These are phyloP conservation scores for Linepithema humile DNA, from an alignment of 1,140 invertebrate species.

Conservation along the genomic window DNA sequence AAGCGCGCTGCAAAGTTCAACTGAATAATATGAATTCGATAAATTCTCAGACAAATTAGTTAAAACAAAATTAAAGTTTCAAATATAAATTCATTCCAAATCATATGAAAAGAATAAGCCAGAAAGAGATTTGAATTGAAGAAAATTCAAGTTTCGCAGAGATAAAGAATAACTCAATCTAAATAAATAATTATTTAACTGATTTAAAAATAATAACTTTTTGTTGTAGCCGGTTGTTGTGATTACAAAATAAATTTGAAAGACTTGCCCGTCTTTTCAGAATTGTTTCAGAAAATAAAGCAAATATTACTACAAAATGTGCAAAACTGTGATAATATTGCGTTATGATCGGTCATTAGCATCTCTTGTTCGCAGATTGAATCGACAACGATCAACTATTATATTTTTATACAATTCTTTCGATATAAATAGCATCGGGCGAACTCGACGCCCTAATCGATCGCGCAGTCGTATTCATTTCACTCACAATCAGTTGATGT, in stretches of 20 bases:
- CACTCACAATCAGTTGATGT: conserved; percentile 44
- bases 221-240: too few relatives aligned
- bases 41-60: too few relatives aligned
- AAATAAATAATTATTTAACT: neutral
- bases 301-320: neutral
- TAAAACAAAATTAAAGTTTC: neutral
- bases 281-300: too few relatives aligned
- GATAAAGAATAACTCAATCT: neutral
- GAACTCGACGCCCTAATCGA: conserved; percentile 37
- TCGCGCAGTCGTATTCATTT: conserved; percentile 21
- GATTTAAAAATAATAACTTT: too few relatives aligned
- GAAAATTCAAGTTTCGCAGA: neutral
- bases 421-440: neutral
- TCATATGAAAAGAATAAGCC: neutral
- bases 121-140: neutral
- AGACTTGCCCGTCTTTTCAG: too few relatives aligned
- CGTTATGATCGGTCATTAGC: neutral
- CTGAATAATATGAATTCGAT: neutral
- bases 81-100: neutral
- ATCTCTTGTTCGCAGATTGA: too few relatives aligned
- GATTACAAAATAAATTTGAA: neutral
- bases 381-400: neutral
- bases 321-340: neutral
- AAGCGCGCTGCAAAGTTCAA: neutral
- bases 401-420: neutral